These are phyloP conservation scores for Cistogaster globosa DNA, from an alignment of 2,888 invertebrate genomes.

Conservation along the genomic window DNA sequence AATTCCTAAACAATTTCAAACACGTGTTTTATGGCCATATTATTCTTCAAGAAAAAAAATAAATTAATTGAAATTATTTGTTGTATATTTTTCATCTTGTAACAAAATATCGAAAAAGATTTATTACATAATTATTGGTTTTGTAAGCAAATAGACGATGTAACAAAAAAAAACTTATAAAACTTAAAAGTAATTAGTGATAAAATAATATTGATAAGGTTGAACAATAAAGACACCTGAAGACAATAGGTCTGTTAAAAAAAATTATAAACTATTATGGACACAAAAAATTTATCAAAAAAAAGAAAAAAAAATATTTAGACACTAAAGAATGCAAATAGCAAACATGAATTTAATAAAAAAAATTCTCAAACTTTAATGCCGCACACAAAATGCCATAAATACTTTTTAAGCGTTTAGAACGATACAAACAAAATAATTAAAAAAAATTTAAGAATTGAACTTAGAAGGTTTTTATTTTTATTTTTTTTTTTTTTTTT, in stretches of 20 bases:
- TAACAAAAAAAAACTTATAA: conserved; percentile 31
- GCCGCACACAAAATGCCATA: not conserved
- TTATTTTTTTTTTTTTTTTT: no score
- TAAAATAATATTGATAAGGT: conserved; percentile 59
- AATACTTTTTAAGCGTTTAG: no score
- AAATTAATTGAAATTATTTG: conserved; percentile 70
- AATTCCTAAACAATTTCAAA: conserved; percentile 63
- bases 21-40: conserved; percentile 67
- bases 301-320: not conserved
- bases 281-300: not conserved
- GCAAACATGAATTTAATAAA: not conserved
- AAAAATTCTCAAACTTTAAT: not conserved
- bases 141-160: conserved; percentile 53
- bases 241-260: conserved; percentile 42
- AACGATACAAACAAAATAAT: no score
- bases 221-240: conserved; percentile 60
- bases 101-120: conserved; percentile 63
- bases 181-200: conserved; percentile 58
- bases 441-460: no score
- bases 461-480: no score
- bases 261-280: not conserved
- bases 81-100: conserved; percentile 34
- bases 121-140: conserved; percentile 69
- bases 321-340: not conserved
- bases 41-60: conserved; percentile 5